Percentiles rank a stretch among this genome's conserved stretches.
These are phyloP conservation scores for Diaprepes abbreviatus DNA, from an alignment of 2,888 invertebrate species.

Conservation along the genomic window DNA sequence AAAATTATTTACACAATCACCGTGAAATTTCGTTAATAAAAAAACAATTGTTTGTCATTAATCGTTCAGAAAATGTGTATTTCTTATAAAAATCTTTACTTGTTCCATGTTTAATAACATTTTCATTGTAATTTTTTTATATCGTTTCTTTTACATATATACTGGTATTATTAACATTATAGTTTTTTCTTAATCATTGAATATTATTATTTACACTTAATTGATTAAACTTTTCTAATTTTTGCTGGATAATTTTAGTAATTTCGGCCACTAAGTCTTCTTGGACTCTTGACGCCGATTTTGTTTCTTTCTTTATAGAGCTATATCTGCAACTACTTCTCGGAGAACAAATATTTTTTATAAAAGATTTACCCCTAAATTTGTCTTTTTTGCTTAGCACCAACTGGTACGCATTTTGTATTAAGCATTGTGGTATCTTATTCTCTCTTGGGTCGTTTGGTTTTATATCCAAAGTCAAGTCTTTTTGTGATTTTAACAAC, in stretches of 20 bases:
- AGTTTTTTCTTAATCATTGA: no score
- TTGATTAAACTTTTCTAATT: conserved; percentile 55
- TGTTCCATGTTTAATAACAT: no score
- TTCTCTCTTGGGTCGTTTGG: conserved; percentile 88
- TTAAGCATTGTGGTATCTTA: conserved; percentile 82
- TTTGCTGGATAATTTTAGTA: conserved; percentile 56
- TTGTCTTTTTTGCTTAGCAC: conserved; percentile 78
- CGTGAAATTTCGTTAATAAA: no score
- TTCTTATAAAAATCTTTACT: no score
- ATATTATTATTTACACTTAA: conserved; percentile 38
- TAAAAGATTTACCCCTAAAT: conserved; percentile 70
- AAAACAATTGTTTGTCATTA: no score
- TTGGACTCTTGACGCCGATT: conserved; percentile 55
- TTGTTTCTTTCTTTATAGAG: conserved; percentile 27
- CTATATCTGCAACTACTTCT: conserved; percentile 22
- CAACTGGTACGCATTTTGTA: conserved; percentile 80
- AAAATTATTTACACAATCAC: no score
- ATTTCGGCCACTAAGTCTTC: conserved; percentile 56
- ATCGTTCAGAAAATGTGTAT: no score
- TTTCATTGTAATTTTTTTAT: no score
- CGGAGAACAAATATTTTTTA: conserved; percentile 30
- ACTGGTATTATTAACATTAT: no score
- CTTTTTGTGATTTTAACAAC: conserved; percentile 80
- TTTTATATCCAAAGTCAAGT: conserved; percentile 80
- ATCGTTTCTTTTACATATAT: no score